Conservation (phyloP, 2,113 vertebrate species). For the Motacilla tschutschensis region DNA sequence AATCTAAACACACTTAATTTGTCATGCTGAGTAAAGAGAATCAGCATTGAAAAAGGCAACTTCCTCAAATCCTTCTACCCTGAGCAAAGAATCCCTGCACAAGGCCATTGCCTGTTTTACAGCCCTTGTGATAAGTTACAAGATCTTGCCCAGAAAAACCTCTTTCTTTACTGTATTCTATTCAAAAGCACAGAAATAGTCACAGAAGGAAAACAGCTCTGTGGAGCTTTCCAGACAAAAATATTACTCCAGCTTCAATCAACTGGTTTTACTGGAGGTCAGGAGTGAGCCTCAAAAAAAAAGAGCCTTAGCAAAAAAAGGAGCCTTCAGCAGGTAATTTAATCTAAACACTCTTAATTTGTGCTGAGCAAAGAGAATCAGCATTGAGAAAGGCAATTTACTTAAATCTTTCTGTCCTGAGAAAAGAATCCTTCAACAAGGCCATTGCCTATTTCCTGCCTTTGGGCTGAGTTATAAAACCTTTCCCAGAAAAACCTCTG, state of each 20-base stretch:
- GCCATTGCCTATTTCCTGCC: not conserved
- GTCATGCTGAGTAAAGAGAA: not conserved
- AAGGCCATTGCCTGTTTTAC: not conserved
- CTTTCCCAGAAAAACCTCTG: not conserved
- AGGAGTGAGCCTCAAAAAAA: not conserved
- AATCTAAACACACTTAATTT: not conserved
- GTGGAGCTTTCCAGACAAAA: not conserved
- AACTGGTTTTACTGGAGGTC: not conserved
- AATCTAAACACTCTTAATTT: not conserved
- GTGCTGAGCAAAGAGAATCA: not conserved
- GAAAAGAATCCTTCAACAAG: not conserved
- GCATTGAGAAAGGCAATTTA: not conserved
- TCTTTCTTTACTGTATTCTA: too few species aligned
- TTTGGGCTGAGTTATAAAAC: not conserved
- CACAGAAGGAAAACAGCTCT: not conserved
- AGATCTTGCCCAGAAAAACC: not conserved
- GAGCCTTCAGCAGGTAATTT: too few species aligned
- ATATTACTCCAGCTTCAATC: not conserved
- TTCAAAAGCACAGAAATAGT: not conserved
- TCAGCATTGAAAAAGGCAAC: not conserved
- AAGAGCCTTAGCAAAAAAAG: not conserved
- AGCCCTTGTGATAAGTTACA: not conserved
- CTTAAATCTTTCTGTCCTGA: not conserved
- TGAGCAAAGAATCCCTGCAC: not conserved
- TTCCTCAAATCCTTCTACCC: not conserved